Percentiles rank a stretch among this genome's conserved stretches.
These are phyloP conservation scores for Altica lythri DNA, from an alignment of 2,888 invertebrate species.

Conservation along the genomic window DNA sequence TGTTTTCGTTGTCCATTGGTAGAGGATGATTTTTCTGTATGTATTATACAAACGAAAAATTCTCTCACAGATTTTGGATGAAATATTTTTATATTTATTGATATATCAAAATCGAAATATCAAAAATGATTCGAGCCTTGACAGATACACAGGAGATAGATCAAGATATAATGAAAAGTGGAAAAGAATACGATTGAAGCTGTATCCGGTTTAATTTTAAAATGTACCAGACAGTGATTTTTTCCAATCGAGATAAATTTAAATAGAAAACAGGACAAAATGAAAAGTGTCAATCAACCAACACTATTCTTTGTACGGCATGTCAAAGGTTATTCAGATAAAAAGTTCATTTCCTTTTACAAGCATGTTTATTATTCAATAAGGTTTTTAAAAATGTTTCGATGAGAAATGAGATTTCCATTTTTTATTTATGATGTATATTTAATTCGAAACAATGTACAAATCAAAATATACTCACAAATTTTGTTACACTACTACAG, in stretches of 20 bases:
- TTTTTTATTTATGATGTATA: too few species aligned
- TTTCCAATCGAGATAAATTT: slow-evolving; percentile 44
- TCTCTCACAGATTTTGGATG: too few species aligned
- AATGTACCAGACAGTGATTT: slow-evolving; percentile 48
- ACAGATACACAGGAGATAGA: slow-evolving; percentile 12
- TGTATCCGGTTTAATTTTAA: slow-evolving; percentile 45
- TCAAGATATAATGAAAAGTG: slow-evolving; percentile 21
- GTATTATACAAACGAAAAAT: too few species aligned
- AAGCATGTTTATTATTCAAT: slow-evolving; percentile 47
- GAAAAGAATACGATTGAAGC: slow-evolving; percentile 26
- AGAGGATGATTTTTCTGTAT: too few species aligned
- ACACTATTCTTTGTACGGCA: slow-evolving; percentile 44
- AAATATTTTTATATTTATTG: too few species aligned
- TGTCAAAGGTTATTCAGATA: slow-evolving; percentile 52
- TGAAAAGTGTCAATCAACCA: slow-evolving; percentile 50
- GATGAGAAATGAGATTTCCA: too few species aligned
- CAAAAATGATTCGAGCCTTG: slow-evolving; percentile 7
- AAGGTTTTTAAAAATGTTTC: slow-evolving; percentile 16
- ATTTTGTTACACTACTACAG: too few species aligned
- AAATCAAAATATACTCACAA: too few species aligned
- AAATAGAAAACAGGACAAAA: slow-evolving; percentile 50
- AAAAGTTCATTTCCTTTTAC: slow-evolving; percentile 56
- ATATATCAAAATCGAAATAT: too few species aligned
- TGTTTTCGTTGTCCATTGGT: too few species aligned
- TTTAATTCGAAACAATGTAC: too few species aligned